A percentile compares a stretch with the other conserved stretches of the same genome.
Conservation (phyloP, 2,888 invertebrate species). For the Watsonalla cultraria region DNA sequence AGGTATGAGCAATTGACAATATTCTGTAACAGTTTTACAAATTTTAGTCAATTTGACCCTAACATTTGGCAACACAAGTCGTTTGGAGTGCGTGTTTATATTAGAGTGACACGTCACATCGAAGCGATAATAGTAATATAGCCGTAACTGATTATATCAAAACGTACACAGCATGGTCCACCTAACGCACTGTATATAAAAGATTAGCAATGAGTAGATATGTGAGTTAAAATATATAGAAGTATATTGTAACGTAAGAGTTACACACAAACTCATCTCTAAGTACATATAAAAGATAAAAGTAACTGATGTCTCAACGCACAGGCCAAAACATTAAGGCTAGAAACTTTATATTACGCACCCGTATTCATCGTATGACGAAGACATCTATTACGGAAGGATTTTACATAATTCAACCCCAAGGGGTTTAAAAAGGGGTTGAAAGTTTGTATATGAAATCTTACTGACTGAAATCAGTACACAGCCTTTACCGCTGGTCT, state of each 20-base stretch:
- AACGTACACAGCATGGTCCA: constrained; percentile 54
- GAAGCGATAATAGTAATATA: constrained; percentile 7
- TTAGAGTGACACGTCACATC: constrained; percentile 2
- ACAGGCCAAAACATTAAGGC: too few species aligned
- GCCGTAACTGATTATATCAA: constrained; percentile 21
- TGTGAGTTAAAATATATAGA: constrained; percentile 65
- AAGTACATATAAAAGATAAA: constrained; percentile 20
- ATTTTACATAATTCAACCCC: too few species aligned
- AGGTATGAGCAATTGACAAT: background rate
- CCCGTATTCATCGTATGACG: too few species aligned
- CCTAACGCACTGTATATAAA: constrained; percentile 63
- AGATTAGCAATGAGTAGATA: constrained; percentile 70
- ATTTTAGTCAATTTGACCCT: constrained; percentile 15
- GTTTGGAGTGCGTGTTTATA: constrained; percentile 2
- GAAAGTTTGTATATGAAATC: too few species aligned
- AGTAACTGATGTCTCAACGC: constrained; percentile 12
- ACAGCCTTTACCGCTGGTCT: too few species aligned
- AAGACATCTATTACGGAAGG: too few species aligned
- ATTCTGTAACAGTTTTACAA: background rate
- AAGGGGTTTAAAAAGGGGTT: too few species aligned
- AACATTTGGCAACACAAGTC: constrained; percentile 16
- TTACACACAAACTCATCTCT: constrained; percentile 15
- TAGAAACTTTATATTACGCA: too few species aligned
- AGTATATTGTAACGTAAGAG: constrained; percentile 29
- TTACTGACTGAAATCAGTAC: too few species aligned